A percentile compares a stretch with the other conserved stretches of the same genome.
These are phyloP conservation scores for Latrodectus hesperus DNA, from an alignment of 2,888 invertebrate genomes.

Conservation along the genomic window DNA sequence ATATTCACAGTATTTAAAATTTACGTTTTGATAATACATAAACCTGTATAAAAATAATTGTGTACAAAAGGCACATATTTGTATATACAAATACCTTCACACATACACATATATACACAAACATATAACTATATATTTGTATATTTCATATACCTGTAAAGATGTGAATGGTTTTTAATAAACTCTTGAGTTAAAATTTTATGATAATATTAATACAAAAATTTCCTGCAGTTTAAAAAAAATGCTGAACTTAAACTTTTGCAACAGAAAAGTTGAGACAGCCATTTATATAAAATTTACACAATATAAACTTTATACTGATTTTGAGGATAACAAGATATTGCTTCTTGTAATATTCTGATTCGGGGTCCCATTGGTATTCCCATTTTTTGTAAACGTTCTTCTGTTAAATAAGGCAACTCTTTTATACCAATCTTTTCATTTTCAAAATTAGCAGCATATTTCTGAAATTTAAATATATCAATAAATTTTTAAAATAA, in stretches of 20 bases:
- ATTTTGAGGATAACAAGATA: constrained; percentile 64
- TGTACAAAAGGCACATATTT: too few relatives aligned
- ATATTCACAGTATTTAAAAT: too few relatives aligned
- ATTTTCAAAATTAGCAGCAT: constrained; percentile 86
- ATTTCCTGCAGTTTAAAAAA: background rate
- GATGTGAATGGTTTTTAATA: too few relatives aligned
- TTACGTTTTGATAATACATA: too few relatives aligned
- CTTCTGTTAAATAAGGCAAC: constrained; percentile 91
- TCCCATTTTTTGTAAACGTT: constrained; percentile 88
- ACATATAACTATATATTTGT: too few relatives aligned
- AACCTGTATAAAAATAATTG: too few relatives aligned
- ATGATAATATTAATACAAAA: too few relatives aligned
- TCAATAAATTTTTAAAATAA: background rate
- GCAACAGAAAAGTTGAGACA: constrained; percentile 59
- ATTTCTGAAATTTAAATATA: constrained; percentile 82
- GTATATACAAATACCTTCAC: too few relatives aligned
- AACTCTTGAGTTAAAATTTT: too few relatives aligned
- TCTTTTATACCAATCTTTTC: constrained; percentile 90
- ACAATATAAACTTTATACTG: constrained; percentile 69
- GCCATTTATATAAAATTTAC: constrained; percentile 18
- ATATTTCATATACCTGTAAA: too few relatives aligned
- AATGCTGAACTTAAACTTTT: constrained; percentile 64
- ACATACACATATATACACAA: too few relatives aligned
- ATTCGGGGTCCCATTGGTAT: constrained; percentile 92
- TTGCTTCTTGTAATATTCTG: constrained; percentile 90